A percentile compares a stretch with the other conserved stretches of the same genome.
phyloP scores from a whole-genome alignment of 2,888 invertebrate species.

The Gymnoscelis rufifasciata region DNA sequence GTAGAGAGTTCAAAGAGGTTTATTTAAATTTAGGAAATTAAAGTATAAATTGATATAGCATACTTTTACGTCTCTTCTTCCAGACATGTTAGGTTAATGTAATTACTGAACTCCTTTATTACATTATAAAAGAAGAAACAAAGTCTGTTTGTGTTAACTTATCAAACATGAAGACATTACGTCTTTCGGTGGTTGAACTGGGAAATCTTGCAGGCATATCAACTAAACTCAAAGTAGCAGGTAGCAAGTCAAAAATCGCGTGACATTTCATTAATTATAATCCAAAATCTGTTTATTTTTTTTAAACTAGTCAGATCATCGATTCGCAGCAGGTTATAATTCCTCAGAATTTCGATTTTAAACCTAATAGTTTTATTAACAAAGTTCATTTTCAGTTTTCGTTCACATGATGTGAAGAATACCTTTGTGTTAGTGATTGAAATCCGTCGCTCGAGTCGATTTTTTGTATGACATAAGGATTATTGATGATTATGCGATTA shows the following conservation, averaged over 20 bases:
- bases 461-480: slow-evolving; percentile 62
- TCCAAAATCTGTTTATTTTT: slow-evolving; percentile 55
- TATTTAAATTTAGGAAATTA: too few relatives aligned
- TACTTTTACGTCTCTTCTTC: too few relatives aligned
- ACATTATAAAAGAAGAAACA: too few relatives aligned
- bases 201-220: too few relatives aligned
- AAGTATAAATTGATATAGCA: too few relatives aligned
- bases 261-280: slow-evolving; percentile 69
- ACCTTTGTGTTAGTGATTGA: slow-evolving; percentile 42
- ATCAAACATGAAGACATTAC: too few relatives aligned
- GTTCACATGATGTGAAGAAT: slow-evolving; percentile 16
- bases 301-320: slow-evolving; percentile 44
- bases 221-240: slow-evolving; percentile 33
- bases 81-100: too few relatives aligned
- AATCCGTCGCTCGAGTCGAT: slow-evolving; percentile 43
- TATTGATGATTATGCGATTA: slow-evolving; percentile 73
- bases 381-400: slow-evolving; percentile 23
- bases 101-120: too few relatives aligned
- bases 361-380: background rate
- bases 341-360: slow-evolving; percentile 17
- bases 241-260: slow-evolving; percentile 41
- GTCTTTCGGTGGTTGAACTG: too few relatives aligned
- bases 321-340: slow-evolving; percentile 59
- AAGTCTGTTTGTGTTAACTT: too few relatives aligned
- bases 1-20: too few relatives aligned